Evolutionary conservation across 2,113 vertebrate genomes (phyloP).

Genomic region (Nyctereutes procyonoides): DNA sequence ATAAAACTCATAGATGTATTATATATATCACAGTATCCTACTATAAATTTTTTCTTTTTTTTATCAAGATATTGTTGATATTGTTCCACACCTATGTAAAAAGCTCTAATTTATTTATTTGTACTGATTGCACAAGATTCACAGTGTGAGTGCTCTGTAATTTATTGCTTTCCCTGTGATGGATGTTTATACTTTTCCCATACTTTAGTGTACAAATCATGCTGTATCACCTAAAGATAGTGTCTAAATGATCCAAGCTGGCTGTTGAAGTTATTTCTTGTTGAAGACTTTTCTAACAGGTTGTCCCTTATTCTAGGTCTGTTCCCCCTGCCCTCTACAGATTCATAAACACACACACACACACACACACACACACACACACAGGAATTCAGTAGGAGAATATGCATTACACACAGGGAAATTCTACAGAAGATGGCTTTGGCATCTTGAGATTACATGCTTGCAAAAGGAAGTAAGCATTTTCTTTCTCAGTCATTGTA

Average conservation of each 20-base stretch:
- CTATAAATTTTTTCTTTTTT: background rate
- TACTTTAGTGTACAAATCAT: background rate
- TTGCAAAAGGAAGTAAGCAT: background rate
- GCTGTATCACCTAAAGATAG: background rate
- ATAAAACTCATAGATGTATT: background rate
- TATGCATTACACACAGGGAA: background rate
- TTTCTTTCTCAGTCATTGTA: slow-evolving; percentile 7
- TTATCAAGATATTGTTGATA: background rate
- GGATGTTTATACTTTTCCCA: background rate
- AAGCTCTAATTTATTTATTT: slow-evolving; percentile 13
- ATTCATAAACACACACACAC: background rate
- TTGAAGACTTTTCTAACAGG: slow-evolving; percentile 29
- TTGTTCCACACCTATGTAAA: background rate
- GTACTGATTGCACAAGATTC: background rate
- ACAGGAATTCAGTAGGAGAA: background rate
- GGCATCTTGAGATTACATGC: slow-evolving; percentile 21
- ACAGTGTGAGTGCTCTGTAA: background rate
- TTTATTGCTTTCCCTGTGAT: slow-evolving; percentile 7
- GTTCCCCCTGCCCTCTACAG: background rate
- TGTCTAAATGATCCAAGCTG: background rate
- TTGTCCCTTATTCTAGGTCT: background rate
- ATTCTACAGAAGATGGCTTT: background rate
- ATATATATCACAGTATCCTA: background rate
- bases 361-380: background rate
- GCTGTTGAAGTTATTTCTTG: background rate